Percentiles rank a stretch among this genome's conserved stretches.
Evolutionary conservation across 2,797 vertebrate species (phyloP).

Genomic region (Macrochelys suwanniensis): DNA sequence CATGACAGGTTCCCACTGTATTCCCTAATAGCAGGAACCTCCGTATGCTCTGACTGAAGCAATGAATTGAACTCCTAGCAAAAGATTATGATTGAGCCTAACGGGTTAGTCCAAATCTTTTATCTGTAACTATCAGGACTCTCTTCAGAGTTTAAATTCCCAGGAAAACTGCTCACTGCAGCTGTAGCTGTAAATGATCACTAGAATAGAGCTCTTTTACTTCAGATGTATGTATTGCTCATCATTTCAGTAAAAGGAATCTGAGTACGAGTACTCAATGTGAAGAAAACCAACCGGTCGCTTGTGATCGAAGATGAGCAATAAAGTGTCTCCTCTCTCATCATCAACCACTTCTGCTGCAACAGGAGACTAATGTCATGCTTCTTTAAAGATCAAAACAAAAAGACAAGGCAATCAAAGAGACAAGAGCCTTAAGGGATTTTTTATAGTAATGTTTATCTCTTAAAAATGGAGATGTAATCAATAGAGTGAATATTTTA

Average conservation of each 20-base stretch:
- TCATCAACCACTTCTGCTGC: background rate
- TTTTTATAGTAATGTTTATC: background rate
- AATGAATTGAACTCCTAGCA: background rate
- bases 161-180: background rate
- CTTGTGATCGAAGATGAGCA: background rate
- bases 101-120: background rate
- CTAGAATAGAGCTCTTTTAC: background rate
- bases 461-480: background rate
- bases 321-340: background rate
- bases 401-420: background rate
- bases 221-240: background rate
- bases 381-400: background rate
- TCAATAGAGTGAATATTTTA: background rate
- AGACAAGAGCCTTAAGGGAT: background rate
- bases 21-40: background rate
- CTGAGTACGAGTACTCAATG: background rate
- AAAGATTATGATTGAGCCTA: background rate
- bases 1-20: background rate
- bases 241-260: background rate
- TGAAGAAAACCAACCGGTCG: background rate
- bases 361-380: background rate
- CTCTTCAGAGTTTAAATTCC: background rate
- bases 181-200: background rate
- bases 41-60: background rate
- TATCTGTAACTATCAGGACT: background rate